Evolutionary conservation across 64 coral and sea anemone genomes (phyloP), one percentile per base, ranked within the genome.

Genomic region (Orbicella faveolata): DNA sequence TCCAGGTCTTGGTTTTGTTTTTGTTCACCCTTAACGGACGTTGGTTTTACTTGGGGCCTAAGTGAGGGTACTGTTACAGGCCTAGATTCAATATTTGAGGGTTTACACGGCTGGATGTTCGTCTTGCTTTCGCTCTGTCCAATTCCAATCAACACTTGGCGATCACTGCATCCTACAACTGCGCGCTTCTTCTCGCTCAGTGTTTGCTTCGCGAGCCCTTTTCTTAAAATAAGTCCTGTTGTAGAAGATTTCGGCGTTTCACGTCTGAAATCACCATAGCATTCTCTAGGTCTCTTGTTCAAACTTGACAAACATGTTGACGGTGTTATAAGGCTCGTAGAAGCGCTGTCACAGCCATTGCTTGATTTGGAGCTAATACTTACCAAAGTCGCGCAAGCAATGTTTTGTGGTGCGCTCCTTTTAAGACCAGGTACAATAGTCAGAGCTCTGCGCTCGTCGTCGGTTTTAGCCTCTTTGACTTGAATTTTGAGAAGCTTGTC

Each of bases 221-320:
- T 84, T 70, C 30, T 84, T 18, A 84, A 19, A 13, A 52, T 19
- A 51, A 84, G 23, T 34, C 82, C 82, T 17, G 21, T 2, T 6
- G 23, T 26, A 51, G 63, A 85, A 18, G 64, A 30, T 21, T 72
- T 85, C 19, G 34, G 35, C 21, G 65, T 72, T 72, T 85, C 82
- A 54, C 34, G 25, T 52, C 23, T 85, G 0, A 73, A 52, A 9
- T 52, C 34, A 52, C 63, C 41, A 41, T 20, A 21, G 16, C 3
- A 44, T 2, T 36, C 61, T 67, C 61, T 83, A 4, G 63, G 2
- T 73, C 23, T 66, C 41, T 85, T 85, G 3, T 14, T 85, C 23
- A 55, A n/a, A 79, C 48, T 55, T 79, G 77, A 57, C 26, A 85
- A 85, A 36, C 64, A 52, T 73, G 82, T 85, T 14, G n/a, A 37